Conservation (phyloP, 2,113 vertebrate species). For the Solenodon paradoxus region DNA sequence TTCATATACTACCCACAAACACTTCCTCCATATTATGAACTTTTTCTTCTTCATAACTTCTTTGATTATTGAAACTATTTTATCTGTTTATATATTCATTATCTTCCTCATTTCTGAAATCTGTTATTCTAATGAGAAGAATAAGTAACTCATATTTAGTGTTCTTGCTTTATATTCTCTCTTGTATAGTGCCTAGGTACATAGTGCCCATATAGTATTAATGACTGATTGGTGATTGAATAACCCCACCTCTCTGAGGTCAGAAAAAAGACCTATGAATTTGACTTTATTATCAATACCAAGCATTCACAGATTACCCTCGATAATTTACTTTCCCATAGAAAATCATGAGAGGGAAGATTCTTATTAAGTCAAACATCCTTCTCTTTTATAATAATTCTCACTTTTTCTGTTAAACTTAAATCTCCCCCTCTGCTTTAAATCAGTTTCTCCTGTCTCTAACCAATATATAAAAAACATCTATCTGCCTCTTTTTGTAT, state of each 20-base stretch:
- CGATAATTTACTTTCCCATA: not conserved
- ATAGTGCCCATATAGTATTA: not conserved
- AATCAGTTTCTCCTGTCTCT: slow-evolving; percentile 13
- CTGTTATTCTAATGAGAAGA: not conserved
- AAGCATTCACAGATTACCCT: not conserved
- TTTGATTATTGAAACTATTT: not conserved
- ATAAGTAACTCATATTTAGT: not conserved
- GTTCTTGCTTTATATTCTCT: not conserved
- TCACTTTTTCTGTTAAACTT: not conserved
- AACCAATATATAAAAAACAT: not conserved
- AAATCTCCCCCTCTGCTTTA: not conserved
- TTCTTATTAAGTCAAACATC: not conserved
- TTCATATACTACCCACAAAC: not conserved
- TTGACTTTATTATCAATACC: not conserved
- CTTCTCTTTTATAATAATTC: not conserved
- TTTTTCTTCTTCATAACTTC: not conserved
- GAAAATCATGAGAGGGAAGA: not conserved
- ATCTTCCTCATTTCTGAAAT: not conserved
- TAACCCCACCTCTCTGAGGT: not conserved
- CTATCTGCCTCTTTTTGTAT: not conserved
- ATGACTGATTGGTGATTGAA: not conserved
- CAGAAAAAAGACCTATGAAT: not conserved
- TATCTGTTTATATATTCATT: not conserved
- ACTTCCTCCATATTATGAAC: not conserved
- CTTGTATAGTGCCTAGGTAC: accelerated